Evolutionary conservation across 1,140 invertebrate genomes (phyloP).

Genomic region (Drosophila eugracilis): DNA sequence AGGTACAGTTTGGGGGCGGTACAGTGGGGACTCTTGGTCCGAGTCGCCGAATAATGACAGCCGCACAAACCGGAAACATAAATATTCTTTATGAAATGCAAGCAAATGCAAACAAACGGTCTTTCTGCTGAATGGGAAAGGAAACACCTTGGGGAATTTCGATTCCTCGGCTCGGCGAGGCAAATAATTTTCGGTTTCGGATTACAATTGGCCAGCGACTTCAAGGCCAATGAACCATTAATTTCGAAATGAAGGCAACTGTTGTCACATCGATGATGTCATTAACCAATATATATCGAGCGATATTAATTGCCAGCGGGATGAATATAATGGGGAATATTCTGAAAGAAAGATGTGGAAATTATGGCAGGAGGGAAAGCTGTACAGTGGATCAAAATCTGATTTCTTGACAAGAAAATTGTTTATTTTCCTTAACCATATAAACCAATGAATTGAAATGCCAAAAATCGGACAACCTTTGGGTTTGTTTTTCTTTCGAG

Average conservation of each 20-base stretch:
- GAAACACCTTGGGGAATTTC: conserved; percentile 30
- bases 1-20: neutral
- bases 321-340: neutral
- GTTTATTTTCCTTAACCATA: too few relatives aligned
- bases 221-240: conserved; percentile 7
- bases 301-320: conserved; percentile 8
- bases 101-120: conserved; percentile 37
- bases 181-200: conserved; percentile 21
- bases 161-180: conserved; percentile 7
- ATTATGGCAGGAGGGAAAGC: too few relatives aligned
- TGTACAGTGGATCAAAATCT: too few relatives aligned
- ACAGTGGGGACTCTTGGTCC: conserved; percentile 44
- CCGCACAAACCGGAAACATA: conserved; percentile 32
- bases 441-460: too few relatives aligned
- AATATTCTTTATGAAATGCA: conserved; percentile 65
- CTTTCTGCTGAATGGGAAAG: conserved; percentile 1
- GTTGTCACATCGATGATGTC: conserved; percentile 13
- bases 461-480: neutral
- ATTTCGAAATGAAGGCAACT: conserved; percentile 1
- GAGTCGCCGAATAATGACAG: conserved; percentile 75
- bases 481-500: conserved; percentile 24
- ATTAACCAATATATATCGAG: conserved; percentile 32
- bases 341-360: neutral
- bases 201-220: conserved; percentile 18
- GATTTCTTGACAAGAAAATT: too few relatives aligned